Conservation (phyloP, 2,113 vertebrate genomes). For the Heterotis niloticus region DNA sequence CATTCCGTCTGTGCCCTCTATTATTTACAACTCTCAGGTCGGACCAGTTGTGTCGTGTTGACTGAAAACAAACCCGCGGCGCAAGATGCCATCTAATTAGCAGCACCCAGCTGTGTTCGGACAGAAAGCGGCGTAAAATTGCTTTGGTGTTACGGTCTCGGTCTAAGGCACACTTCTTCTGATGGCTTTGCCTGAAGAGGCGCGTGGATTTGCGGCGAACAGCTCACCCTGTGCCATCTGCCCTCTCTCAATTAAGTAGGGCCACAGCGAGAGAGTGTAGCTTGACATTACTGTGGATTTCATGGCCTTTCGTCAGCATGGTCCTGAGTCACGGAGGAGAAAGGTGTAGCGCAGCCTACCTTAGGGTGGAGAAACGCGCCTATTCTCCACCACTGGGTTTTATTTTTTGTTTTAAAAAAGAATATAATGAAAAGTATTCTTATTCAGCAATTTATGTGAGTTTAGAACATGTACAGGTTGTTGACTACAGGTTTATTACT, state of each 20-base stretch:
- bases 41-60: neutral
- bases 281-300: neutral
- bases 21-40: neutral
- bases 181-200: too few relatives aligned
- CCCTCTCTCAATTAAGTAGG: conserved; percentile 3
- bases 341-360: neutral
- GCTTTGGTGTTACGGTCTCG: neutral
- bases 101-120: neutral
- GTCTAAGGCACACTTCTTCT: neutral
- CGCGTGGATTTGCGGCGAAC: too few relatives aligned
- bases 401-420: too few relatives aligned
- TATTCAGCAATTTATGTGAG: too few relatives aligned
- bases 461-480: too few relatives aligned
- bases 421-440: too few relatives aligned
- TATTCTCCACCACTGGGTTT: neutral
- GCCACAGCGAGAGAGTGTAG: neutral
- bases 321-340: neutral
- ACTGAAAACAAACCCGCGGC: neutral
- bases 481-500: too few relatives aligned
- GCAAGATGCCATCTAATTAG: neutral
- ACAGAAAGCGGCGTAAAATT: neutral
- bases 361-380: neutral
- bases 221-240: neutral
- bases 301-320: conserved; percentile 7
- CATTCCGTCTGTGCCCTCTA: neutral